Percentiles rank a stretch among this genome's conserved stretches.
phyloP scores from a whole-genome alignment of 2,797 vertebrate species.

The Fringilla coelebs region DNA sequence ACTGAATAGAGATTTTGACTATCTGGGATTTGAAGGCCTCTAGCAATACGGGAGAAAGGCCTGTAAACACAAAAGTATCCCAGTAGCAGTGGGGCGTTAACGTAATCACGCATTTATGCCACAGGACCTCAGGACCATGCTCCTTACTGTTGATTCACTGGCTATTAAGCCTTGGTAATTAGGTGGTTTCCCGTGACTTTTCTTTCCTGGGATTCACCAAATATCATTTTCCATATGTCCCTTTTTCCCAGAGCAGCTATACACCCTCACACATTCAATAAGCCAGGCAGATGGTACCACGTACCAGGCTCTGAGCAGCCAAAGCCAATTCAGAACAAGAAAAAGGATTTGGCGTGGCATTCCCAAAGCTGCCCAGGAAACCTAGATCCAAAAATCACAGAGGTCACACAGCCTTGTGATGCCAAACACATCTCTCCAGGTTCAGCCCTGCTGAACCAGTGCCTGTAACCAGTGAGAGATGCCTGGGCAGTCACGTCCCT shows the following conservation, averaged over 20 bases:
- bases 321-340: slow-evolving; percentile 1
- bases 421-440: not conserved
- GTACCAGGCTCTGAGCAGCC: not conserved
- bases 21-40: slow-evolving; percentile 74
- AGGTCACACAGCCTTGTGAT: not conserved
- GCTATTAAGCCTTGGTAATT: slow-evolving; percentile 50
- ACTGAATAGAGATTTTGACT: slow-evolving; percentile 77
- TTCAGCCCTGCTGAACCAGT: not conserved
- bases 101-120: slow-evolving; percentile 64
- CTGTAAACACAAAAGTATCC: slow-evolving; percentile 72
- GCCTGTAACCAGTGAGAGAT: not conserved
- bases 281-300: slow-evolving; percentile 8
- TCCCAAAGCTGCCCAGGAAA: slow-evolving; percentile 11
- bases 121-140: slow-evolving; percentile 51
- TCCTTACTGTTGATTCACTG: slow-evolving; percentile 29
- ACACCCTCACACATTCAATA: not conserved
- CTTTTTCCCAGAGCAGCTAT: slow-evolving; percentile 31
- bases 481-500: not conserved
- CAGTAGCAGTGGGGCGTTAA: slow-evolving; percentile 66
- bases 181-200: slow-evolving; percentile 57
- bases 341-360: not conserved
- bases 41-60: slow-evolving; percentile 70
- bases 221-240: slow-evolving; percentile 56
- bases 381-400: not conserved
- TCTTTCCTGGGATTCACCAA: slow-evolving; percentile 25